These are phyloP conservation scores for Phymastichus coffea DNA, from an alignment of 1,140 invertebrate genomes.

Conservation along the genomic window DNA sequence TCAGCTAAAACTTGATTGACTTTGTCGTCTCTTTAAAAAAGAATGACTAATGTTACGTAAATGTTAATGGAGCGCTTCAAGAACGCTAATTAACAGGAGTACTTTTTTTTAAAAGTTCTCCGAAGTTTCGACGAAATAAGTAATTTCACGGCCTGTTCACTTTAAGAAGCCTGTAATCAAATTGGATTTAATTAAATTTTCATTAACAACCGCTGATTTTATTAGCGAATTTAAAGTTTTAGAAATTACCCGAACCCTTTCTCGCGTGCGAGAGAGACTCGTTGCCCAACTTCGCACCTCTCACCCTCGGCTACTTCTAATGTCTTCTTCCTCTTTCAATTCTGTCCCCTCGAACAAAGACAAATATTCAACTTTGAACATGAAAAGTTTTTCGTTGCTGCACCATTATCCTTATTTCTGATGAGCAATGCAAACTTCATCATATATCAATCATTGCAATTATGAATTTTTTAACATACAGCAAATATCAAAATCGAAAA, in stretches of 20 bases:
- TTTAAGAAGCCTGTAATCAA: conserved; percentile 2
- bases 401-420: too few relatives aligned
- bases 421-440: too few relatives aligned
- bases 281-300: background rate
- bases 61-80: too few relatives aligned
- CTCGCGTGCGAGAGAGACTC: background rate
- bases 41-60: too few relatives aligned
- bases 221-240: conserved; percentile 23
- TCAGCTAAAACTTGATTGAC: too few relatives aligned
- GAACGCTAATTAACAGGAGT: background rate
- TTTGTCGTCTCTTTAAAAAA: too few relatives aligned
- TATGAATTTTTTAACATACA: too few relatives aligned
- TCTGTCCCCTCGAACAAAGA: background rate
- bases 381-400: too few relatives aligned
- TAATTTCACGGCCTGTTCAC: conserved; percentile 1
- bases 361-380: background rate
- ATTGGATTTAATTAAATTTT: conserved; percentile 27
- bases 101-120: background rate
- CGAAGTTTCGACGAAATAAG: background rate
- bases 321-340: background rate
- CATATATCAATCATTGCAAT: too few relatives aligned
- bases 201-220: conserved; percentile 23
- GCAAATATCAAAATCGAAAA: too few relatives aligned
- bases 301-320: conserved; percentile 14
- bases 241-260: conserved; percentile 11